These are phyloP conservation scores for Pseudolaguvia tuberculata DNA, from an alignment of 2,113 vertebrate species.

Conservation along the genomic window DNA sequence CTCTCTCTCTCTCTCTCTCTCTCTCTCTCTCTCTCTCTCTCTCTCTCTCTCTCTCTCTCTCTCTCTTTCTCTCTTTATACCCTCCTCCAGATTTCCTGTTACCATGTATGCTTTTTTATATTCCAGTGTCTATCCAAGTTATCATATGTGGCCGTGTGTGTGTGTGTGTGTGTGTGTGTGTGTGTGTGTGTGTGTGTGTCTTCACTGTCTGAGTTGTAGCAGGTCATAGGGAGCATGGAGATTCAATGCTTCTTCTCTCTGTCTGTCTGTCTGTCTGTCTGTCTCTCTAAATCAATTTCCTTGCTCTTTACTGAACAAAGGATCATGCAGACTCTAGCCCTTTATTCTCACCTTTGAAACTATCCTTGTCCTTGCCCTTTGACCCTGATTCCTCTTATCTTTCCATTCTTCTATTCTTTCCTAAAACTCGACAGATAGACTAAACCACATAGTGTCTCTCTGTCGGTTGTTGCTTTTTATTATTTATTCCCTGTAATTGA, in stretches of 20 bases:
- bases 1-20: too few species aligned
- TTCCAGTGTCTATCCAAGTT: not conserved
- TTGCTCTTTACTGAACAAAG: not conserved
- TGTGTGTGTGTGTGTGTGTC: conserved; percentile 8
- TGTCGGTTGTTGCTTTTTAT: too few species aligned
- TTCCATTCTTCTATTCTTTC: not conserved
- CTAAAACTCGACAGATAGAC: not conserved
- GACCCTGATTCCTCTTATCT: not conserved
- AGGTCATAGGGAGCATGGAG: not conserved
- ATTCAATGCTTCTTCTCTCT: not conserved
- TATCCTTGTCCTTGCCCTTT: not conserved
- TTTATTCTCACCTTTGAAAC: not conserved
- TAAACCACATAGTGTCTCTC: too few species aligned
- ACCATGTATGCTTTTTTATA: conserved; percentile 31
- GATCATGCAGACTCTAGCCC: conserved; percentile 6
- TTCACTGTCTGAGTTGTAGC: not conserved
- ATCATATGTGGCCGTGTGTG: too few species aligned
- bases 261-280: conserved; percentile 1
- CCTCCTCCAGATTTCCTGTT: conserved; percentile 26
- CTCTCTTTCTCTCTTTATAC: not conserved
- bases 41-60: not conserved
- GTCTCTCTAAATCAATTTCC: not conserved
- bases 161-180: not conserved
- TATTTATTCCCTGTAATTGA: too few species aligned
- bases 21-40: not conserved